Percentiles rank a stretch among this genome's conserved stretches.
Conservation (phyloP, 2,113 vertebrate species). For the Eudyptes chrysolophus region DNA sequence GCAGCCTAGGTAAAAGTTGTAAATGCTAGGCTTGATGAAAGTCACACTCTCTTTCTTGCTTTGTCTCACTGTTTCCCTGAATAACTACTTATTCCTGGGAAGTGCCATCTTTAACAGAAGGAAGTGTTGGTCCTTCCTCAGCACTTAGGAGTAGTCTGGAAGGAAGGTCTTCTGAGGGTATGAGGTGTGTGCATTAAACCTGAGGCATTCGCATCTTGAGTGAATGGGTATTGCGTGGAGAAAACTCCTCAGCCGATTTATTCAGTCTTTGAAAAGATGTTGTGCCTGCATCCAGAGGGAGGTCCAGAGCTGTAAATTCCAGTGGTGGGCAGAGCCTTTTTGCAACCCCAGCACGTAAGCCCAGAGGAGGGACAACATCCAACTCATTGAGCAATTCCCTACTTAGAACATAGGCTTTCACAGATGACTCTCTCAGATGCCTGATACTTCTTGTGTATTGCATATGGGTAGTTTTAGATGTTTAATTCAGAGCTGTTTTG, state of each 20-base stretch:
- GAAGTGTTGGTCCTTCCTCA: neutral
- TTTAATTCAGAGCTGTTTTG: neutral
- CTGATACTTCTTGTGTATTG: neutral
- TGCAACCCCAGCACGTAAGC: neutral
- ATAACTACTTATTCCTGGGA: neutral
- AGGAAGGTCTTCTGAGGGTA: neutral
- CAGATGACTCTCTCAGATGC: no score
- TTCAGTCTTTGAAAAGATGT: neutral
- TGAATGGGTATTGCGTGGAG: neutral
- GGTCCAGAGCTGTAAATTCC: neutral
- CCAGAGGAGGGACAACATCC: neutral
- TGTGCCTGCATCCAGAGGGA: neutral
- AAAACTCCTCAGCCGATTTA: neutral
- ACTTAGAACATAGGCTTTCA: neutral
- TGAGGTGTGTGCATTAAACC: neutral
- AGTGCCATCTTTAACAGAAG: neutral
- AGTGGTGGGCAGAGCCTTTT: neutral
- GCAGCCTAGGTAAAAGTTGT: neutral
- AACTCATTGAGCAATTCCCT: fast-evolving
- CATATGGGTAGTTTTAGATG: neutral
- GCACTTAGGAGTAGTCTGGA: neutral
- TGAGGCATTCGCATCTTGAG: neutral
- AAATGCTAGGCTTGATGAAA: neutral
- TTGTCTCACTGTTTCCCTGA: neutral
- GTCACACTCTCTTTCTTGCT: neutral